Evolutionary conservation across 2,113 vertebrate species (phyloP).

Genomic region (Mohoua ochrocephala): DNA sequence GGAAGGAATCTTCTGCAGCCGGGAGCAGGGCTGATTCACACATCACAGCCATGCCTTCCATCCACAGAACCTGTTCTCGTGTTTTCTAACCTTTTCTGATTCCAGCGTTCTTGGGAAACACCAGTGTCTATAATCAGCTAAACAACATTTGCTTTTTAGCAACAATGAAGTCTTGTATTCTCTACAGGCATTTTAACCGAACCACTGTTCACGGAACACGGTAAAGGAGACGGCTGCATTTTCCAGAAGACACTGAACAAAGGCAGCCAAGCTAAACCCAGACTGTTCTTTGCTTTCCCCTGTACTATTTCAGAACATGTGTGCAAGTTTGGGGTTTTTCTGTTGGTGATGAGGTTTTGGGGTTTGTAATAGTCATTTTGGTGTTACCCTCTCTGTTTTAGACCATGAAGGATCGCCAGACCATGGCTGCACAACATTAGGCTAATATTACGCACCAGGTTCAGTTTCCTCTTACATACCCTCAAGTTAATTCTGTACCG

Average conservation of each 20-base stretch:
- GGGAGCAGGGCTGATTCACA: background rate
- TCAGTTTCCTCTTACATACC: background rate
- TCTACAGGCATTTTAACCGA: background rate
- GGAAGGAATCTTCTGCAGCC: background rate
- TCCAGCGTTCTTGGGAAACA: background rate
- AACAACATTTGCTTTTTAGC: background rate
- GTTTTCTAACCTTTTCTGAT: background rate
- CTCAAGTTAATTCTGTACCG: background rate
- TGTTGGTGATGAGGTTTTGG: background rate
- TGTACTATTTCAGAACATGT: accelerated
- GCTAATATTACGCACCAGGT: background rate
- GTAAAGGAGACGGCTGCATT: background rate
- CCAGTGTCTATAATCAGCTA: background rate
- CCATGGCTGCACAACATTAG: background rate
- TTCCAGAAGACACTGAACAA: background rate
- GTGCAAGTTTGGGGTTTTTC: accelerated
- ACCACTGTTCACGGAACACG: background rate
- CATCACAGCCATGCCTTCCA: background rate
- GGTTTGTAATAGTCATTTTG: background rate
- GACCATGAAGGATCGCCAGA: background rate
- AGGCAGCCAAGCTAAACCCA: background rate
- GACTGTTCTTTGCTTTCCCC: background rate
- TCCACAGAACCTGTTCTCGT: background rate
- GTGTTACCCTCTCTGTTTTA: background rate
- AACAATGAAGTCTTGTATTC: background rate